Conservation (phyloP, 2,797 vertebrate species). For the Denticeps clupeoides region DNA sequence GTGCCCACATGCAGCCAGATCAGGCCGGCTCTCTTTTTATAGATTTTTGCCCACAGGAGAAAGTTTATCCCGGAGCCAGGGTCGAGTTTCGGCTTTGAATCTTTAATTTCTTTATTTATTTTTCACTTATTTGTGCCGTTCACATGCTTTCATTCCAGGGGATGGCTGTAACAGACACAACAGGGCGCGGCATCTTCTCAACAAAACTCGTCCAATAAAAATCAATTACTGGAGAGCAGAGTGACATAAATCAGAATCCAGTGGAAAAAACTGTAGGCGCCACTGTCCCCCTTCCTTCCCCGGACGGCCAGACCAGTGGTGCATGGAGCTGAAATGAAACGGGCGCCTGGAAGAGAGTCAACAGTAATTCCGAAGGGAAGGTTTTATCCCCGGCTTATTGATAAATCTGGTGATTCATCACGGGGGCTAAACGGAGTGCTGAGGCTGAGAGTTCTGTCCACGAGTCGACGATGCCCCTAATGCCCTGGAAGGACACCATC, state of each 20-base stretch:
- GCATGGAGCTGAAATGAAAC: conserved; percentile 11
- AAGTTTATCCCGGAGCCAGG: conserved; percentile 21
- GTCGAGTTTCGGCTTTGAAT: conserved; percentile 21
- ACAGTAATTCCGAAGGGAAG: conserved; percentile 5
- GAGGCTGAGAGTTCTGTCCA: neutral
- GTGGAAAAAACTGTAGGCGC: neutral
- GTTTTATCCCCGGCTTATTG: conserved; percentile 15
- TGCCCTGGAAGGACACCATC: conserved; percentile 10
- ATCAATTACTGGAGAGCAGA: conserved; percentile 2
- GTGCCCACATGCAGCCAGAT: conserved; percentile 26
- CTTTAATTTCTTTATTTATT: conserved; percentile 9
- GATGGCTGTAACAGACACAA: too few species aligned
- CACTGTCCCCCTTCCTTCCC: neutral
- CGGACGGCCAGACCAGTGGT: conserved; percentile 1
- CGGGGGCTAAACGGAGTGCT: conserved; percentile 5
- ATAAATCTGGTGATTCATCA: conserved; percentile 15
- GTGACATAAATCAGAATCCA: conserved; percentile 2
- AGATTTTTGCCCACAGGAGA: conserved; percentile 23
- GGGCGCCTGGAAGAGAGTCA: conserved; percentile 10
- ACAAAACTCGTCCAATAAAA: neutral
- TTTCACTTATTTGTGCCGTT: neutral
- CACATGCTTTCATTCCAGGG: conserved; percentile 5
- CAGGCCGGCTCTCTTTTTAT: conserved; percentile 23
- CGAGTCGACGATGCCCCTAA: conserved; percentile 4
- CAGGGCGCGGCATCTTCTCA: neutral